phyloP scores from a whole-genome alignment of 2,888 invertebrate genomes.

The Fragum fragum region DNA sequence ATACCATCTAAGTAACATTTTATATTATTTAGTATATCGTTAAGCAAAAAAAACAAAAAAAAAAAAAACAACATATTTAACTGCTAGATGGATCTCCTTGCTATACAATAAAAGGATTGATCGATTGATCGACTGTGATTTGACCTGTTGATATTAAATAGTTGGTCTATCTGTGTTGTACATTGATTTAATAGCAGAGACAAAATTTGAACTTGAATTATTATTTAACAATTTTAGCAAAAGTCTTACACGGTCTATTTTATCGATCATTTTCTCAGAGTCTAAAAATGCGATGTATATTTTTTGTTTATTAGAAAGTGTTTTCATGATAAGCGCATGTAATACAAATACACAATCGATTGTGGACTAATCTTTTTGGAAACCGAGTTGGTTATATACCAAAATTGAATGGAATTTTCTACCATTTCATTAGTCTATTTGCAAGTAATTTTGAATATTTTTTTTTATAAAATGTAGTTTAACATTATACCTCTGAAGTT shows the following conservation, averaged over 20 bases:
- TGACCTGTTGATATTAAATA: conserved; percentile 29
- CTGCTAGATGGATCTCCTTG: conserved; percentile 46
- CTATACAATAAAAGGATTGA: conserved; percentile 42
- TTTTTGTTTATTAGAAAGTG: conserved; percentile 30
- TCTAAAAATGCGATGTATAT: conserved; percentile 39
- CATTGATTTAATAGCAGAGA: conserved; percentile 41
- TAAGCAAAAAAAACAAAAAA: conserved; percentile 42
- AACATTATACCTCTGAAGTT: conserved; percentile 29
- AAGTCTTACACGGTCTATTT: conserved; percentile 24
- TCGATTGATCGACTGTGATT: conserved; percentile 30
- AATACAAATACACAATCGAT: conserved; percentile 38
- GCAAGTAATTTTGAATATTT: conserved; percentile 35
- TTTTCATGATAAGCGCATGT: conserved; percentile 42
- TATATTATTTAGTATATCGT: conserved; percentile 33
- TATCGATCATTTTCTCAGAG: conserved; percentile 47
- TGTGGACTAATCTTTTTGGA: conserved; percentile 39
- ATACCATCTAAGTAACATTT: conserved; percentile 33
- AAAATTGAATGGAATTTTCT: conserved; percentile 28
- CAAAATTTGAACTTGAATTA: conserved; percentile 47
- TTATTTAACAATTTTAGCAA: conserved; percentile 34
- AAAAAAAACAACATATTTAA: conserved; percentile 34
- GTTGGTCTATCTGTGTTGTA: conserved; percentile 37
- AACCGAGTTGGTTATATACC: conserved; percentile 37
- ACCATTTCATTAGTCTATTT: conserved; percentile 31
- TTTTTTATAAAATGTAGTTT: conserved; percentile 36